Percentiles rank a stretch among this genome's conserved stretches.
These are phyloP conservation scores for Parazoanthus darwini DNA, from an alignment of 92 coral and sea anemone species.

Conservation along the genomic window DNA sequence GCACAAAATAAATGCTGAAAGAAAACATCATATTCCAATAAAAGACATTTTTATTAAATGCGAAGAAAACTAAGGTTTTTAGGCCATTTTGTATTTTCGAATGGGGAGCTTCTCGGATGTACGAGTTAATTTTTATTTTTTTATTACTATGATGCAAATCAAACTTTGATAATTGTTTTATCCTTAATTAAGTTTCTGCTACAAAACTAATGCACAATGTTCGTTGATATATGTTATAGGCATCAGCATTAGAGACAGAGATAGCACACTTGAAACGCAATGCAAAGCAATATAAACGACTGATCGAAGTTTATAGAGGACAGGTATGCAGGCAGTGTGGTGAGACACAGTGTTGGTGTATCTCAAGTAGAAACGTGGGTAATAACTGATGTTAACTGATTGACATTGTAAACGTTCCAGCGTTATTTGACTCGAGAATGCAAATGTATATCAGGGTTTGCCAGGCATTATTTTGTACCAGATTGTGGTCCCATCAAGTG, in stretches of 20 bases:
- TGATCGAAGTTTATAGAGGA: slow-evolving; percentile 75
- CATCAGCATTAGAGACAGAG: slow-evolving; percentile 72
- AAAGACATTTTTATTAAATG: no score
- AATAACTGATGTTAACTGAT: neutral
- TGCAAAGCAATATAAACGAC: slow-evolving; percentile 58
- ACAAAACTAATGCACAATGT: neutral
- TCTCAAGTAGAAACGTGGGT: neutral
- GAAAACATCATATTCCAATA: neutral
- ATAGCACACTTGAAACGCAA: slow-evolving; percentile 67
- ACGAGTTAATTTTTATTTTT: no score
- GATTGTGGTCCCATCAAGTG: no score
- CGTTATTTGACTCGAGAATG: no score
- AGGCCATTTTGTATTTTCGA: neutral
- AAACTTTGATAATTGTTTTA: neutral
- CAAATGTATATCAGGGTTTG: no score
- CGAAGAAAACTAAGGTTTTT: no score
- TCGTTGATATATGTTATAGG: slow-evolving; percentile 50
- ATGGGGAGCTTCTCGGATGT: no score
- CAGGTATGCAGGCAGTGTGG: slow-evolving; percentile 63
- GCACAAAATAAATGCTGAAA: neutral
- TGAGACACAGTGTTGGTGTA: neutral
- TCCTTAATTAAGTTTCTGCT: neutral
- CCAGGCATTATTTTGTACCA: no score
- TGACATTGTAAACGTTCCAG: no score
- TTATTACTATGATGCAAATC: neutral